A percentile compares a stretch with the other conserved stretches of the same genome.
Evolutionary conservation across 2,113 vertebrate genomes (phyloP).

Genomic region (Sinocyclocheilus grahami): DNA sequence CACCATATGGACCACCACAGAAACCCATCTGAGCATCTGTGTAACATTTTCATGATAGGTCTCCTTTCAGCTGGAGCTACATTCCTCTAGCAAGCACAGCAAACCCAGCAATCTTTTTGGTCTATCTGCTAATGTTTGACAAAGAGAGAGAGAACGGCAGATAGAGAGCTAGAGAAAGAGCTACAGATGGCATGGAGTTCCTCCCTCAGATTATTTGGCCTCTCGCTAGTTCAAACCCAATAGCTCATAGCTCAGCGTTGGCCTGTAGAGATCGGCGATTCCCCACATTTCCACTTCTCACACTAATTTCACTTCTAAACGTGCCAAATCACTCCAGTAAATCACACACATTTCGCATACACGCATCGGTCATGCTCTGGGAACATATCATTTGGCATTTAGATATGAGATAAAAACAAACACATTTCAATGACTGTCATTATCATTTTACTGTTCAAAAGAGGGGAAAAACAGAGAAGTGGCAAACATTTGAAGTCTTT

Average conservation of each 20-base stretch:
- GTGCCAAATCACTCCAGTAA: conserved; percentile 16
- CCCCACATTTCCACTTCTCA: neutral
- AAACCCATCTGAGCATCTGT: conserved; percentile 20
- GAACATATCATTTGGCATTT: conserved; percentile 26
- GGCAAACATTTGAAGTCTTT: conserved; percentile 49
- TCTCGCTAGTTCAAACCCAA: neutral
- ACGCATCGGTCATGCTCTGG: conserved; percentile 26
- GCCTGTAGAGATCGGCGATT: neutral
- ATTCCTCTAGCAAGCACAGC: neutral
- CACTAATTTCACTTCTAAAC: conserved; percentile 12
- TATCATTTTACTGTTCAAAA: conserved; percentile 45
- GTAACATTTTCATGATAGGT: conserved; percentile 27
- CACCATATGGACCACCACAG: conserved; percentile 28
- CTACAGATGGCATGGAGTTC: neutral
- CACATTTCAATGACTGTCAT: conserved; percentile 49
- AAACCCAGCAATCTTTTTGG: conserved; percentile 14
- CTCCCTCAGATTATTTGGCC: conserved; percentile 20
- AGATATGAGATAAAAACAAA: conserved; percentile 25
- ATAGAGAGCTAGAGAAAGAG: conserved; percentile 9
- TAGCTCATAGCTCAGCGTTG: neutral
- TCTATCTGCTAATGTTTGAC: neutral
- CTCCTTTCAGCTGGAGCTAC: neutral
- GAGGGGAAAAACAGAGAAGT: conserved; percentile 36
- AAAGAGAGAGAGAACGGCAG: conserved; percentile 21
- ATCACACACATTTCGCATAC: conserved; percentile 5